A percentile compares a stretch with the other conserved stretches of the same genome.
Evolutionary conservation across 2,797 vertebrate genomes (phyloP).

Genomic region (Enteromius thamalakanensis): DNA sequence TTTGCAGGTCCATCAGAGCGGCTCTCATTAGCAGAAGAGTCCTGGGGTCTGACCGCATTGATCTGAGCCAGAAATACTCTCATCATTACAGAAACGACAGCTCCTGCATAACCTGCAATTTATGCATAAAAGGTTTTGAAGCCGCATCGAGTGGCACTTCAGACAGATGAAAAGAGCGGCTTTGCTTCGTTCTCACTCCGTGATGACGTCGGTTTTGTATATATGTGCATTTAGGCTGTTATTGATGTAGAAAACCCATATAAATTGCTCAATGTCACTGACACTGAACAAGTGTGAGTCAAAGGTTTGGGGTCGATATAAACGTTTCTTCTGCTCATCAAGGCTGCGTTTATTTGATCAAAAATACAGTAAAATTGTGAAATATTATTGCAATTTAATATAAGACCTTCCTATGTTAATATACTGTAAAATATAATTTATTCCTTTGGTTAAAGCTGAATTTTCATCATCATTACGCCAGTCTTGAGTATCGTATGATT

Average conservation of each 20-base stretch:
- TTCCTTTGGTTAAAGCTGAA: background rate
- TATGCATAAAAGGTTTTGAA: slow-evolving; percentile 13
- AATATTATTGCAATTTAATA: background rate
- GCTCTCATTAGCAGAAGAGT: slow-evolving; percentile 17
- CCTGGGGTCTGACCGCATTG: background rate
- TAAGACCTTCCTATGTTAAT: background rate
- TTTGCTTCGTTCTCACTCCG: background rate
- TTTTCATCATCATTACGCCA: background rate
- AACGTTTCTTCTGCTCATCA: background rate
- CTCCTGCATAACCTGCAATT: slow-evolving; percentile 19
- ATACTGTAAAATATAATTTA: background rate
- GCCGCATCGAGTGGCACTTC: slow-evolving; percentile 6
- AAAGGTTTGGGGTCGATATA: background rate
- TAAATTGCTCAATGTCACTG: background rate
- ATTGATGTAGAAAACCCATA: background rate
- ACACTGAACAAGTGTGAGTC: background rate
- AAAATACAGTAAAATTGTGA: background rate
- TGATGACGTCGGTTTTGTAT: background rate
- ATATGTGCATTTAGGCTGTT: background rate
- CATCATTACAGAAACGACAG: slow-evolving; percentile 12
- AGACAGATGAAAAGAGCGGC: slow-evolving; percentile 4
- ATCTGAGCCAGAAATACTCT: slow-evolving; percentile 16
- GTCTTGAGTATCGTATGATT: background rate
- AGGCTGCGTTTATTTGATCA: background rate
- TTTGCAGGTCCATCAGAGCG: background rate